phyloP scores from a whole-genome alignment of 2,797 vertebrate genomes.

The Manis pentadactyla region DNA sequence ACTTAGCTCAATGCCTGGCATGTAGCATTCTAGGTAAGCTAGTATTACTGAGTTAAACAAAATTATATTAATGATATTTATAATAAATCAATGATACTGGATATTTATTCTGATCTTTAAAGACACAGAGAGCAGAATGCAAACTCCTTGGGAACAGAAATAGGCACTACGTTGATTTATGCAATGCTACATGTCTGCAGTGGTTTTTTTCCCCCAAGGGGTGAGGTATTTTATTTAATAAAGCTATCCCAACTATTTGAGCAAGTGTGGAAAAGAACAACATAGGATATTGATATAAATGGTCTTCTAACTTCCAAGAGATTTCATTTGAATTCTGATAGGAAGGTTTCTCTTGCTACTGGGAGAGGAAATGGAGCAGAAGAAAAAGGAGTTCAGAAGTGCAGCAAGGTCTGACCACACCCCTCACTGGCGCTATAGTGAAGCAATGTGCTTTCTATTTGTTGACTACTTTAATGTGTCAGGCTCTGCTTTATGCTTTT shows the following conservation, averaged over 20 bases:
- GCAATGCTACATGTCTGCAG: neutral
- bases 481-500: neutral
- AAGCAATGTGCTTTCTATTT: neutral
- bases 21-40: neutral
- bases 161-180: neutral
- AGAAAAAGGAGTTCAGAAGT: neutral
- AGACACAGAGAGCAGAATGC: neutral
- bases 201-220: neutral
- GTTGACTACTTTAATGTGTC: neutral
- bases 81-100: neutral
- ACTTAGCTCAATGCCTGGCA: neutral
- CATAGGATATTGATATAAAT: neutral
- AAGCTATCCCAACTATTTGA: neutral
- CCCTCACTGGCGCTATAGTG: neutral
- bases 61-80: neutral
- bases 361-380: neutral
- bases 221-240: slow-evolving; percentile 17
- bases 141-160: slow-evolving; percentile 31
- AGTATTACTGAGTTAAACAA: neutral
- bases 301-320: neutral
- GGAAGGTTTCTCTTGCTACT: neutral
- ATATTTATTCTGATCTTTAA: neutral
- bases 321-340: neutral
- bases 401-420: neutral
- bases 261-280: slow-evolving; percentile 19